Evolutionary conservation across 2,113 vertebrate species (phyloP).

Genomic region (Bos taurus): DNA sequence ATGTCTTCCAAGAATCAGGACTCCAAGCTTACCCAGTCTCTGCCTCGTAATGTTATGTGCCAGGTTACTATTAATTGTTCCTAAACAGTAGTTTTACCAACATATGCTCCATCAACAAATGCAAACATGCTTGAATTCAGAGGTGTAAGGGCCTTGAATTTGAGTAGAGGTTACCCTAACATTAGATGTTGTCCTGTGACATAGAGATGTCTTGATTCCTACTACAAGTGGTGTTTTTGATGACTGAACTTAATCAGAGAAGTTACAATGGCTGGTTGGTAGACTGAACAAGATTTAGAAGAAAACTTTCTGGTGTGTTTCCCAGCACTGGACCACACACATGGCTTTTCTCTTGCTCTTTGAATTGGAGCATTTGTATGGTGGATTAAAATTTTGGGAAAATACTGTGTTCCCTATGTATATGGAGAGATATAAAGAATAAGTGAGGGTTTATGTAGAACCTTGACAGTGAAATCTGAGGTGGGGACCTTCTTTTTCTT

Average conservation of each 20-base stretch:
- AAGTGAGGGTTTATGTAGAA: not conserved
- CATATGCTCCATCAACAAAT: not conserved
- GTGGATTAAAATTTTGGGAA: not conserved
- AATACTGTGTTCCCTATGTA: not conserved
- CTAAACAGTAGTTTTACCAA: not conserved
- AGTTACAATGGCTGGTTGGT: not conserved
- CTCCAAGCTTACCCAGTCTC: not conserved
- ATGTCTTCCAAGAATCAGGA: not conserved
- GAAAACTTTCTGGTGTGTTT: not conserved
- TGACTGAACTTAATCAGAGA: not conserved
- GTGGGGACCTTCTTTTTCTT: not conserved
- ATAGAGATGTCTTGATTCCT: not conserved
- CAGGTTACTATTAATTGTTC: not conserved
- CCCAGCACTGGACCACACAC: not conserved
- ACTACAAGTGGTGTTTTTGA: not conserved
- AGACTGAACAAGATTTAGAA: not conserved
- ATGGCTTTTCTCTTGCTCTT: not conserved
- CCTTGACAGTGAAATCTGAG: not conserved
- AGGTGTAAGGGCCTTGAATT: not conserved
- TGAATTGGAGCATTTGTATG: not conserved
- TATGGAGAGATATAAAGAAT: not conserved
- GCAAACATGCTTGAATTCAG: not conserved
- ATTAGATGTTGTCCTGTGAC: not conserved
- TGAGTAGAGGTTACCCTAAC: not conserved
- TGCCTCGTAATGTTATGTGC: not conserved